A percentile compares a stretch with the other conserved stretches of the same genome.
phyloP scores from a whole-genome alignment of 2,888 invertebrate species.

The Heteromyza rotundicornis region DNA sequence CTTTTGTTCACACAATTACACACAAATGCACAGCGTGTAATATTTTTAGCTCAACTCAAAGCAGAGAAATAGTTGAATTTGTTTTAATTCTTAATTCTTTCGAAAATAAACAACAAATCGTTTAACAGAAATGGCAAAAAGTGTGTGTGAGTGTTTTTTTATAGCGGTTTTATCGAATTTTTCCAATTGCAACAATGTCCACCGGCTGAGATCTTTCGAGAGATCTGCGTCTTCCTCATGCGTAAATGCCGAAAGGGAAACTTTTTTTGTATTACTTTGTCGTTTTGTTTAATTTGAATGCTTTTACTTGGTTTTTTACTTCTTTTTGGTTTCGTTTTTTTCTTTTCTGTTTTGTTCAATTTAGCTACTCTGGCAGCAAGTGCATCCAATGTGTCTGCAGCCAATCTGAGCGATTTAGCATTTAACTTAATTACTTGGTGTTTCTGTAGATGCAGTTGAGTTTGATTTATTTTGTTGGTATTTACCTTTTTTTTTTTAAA shows the following conservation, averaged over 20 bases:
- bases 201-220: not conserved
- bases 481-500: constrained; percentile 10
- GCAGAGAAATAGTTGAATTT: no score
- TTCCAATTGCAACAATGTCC: no score
- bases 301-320: no score
- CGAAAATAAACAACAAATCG: no score
- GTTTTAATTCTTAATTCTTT: no score
- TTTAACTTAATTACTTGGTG: constrained; percentile 51
- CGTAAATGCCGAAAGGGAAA: constrained; percentile 16
- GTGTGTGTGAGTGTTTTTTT: no score
- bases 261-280: constrained; percentile 3
- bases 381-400: constrained; percentile 7
- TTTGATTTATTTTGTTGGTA: constrained; percentile 13
- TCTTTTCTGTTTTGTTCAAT: no score
- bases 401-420: constrained; percentile 32
- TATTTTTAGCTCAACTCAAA: not conserved
- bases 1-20: not conserved
- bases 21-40: not conserved
- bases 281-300: constrained; percentile 22
- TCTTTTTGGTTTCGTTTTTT: no score
- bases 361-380: no score
- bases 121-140: no score
- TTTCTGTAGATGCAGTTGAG: not conserved
- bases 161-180: no score
- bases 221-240: constrained; percentile 14